phyloP scores from a whole-genome alignment of 1,140 invertebrate genomes.

The Rhysida immarginata region DNA sequence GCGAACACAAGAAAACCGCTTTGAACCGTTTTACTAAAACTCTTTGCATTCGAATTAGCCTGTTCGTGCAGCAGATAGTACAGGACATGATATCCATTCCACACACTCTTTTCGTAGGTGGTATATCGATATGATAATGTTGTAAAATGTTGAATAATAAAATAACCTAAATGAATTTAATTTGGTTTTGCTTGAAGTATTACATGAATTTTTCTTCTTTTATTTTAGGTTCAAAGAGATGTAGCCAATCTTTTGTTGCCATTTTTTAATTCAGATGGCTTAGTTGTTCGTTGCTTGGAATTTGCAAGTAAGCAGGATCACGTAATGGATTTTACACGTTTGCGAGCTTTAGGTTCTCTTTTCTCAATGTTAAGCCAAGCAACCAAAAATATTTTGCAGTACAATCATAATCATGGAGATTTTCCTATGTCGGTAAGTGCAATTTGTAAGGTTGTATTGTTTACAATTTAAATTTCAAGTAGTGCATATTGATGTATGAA shows the following conservation, averaged over 20 bases:
- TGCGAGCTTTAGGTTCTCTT: constrained; percentile 82
- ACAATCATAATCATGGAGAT: constrained; percentile 84
- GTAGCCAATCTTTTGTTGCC: constrained; percentile 68
- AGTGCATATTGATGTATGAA: not conserved
- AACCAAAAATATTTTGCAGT: constrained; percentile 73
- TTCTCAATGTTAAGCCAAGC: constrained; percentile 97
- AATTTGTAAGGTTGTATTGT: not conserved
- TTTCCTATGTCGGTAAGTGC: constrained; percentile 60
- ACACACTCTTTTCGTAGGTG: too few species aligned
- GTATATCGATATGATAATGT: too few species aligned
- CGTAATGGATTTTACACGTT: constrained; percentile 96
- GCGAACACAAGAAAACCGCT: too few species aligned
- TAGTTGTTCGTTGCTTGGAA: constrained; percentile 81
- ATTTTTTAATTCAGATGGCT: constrained; percentile 76
- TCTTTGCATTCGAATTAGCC: too few species aligned
- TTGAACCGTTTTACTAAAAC: too few species aligned
- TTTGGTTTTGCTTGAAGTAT: too few species aligned
- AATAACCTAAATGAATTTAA: too few species aligned
- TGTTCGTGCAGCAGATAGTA: too few species aligned
- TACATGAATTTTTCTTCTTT: too few species aligned
- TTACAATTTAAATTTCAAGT: not conserved
- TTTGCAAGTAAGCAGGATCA: constrained; percentile 84
- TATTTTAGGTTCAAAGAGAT: constrained; percentile 63
- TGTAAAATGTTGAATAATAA: too few species aligned
- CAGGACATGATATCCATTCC: too few species aligned